Evolutionary conservation across 2,113 vertebrate genomes (phyloP).

Genomic region (Silurus asotus): DNA sequence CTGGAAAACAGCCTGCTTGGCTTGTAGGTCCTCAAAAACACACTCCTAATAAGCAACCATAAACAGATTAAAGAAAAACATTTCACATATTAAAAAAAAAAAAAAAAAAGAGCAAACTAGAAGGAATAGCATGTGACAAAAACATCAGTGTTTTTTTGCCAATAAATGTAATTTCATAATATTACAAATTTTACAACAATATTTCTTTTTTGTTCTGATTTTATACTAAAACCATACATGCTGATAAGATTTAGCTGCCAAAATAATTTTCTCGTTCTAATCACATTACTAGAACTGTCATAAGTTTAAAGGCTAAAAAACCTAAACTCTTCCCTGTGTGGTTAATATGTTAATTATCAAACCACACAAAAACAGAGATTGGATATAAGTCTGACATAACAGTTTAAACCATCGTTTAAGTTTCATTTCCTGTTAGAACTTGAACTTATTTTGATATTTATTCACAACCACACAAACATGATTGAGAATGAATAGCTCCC

Average conservation of each 20-base stretch:
- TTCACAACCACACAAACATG: background rate
- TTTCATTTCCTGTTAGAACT: too few relatives aligned
- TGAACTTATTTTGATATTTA: background rate
- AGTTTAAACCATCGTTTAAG: background rate
- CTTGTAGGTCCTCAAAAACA: constrained; percentile 85
- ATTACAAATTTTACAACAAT: background rate
- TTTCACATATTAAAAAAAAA: background rate
- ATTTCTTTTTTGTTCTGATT: background rate
- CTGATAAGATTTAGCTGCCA: background rate
- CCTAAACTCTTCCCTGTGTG: background rate
- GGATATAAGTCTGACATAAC: background rate
- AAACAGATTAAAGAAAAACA: constrained; percentile 31
- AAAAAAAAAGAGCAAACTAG: too few relatives aligned
- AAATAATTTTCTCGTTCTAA: background rate
- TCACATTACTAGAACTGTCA: background rate
- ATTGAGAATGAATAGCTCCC: background rate
- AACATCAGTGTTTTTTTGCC: background rate
- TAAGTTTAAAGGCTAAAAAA: background rate
- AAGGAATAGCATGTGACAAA: background rate
- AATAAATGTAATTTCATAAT: background rate
- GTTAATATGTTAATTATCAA: constrained; percentile 27
- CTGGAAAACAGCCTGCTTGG: constrained; percentile 86
- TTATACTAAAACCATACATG: background rate
- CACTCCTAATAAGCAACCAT: constrained; percentile 80
- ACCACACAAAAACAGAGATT: background rate